Evolutionary conservation across 1,140 invertebrate genomes (phyloP).

Genomic region (Drosophila pseudoananassae): DNA sequence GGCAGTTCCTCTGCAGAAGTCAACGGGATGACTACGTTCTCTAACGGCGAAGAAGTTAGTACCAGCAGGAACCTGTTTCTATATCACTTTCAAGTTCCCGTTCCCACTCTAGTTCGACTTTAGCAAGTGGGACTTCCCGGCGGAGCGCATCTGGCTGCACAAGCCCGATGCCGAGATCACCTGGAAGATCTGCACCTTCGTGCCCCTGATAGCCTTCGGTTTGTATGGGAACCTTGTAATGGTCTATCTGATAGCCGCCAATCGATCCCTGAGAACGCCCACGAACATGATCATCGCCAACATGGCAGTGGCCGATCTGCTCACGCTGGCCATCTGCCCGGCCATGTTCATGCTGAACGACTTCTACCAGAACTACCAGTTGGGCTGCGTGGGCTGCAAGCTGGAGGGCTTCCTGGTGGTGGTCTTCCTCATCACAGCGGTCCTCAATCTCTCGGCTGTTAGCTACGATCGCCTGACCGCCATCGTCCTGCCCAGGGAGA

Average conservation of each 20-base stretch:
- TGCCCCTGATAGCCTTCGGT: conserved; percentile 88
- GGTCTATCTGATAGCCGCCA: conserved; percentile 88
- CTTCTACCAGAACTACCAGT: conserved; percentile 90
- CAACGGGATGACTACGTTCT: conserved; percentile 37
- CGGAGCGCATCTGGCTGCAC: conserved; percentile 86
- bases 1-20: conserved; percentile 35
- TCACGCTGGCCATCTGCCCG: conserved; percentile 90
- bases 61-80: background rate
- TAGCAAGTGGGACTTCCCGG: conserved; percentile 75
- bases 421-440: conserved; percentile 88
- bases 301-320: conserved; percentile 90
- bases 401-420: conserved; percentile 89
- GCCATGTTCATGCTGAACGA: conserved; percentile 89
- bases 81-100: background rate
- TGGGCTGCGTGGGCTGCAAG: conserved; percentile 88
- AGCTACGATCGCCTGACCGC: conserved; percentile 93
- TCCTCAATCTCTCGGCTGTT: conserved; percentile 91
- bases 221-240: conserved; percentile 90
- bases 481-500: conserved; percentile 89
- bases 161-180: conserved; percentile 86
- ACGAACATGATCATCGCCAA: conserved; percentile 93
- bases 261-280: conserved; percentile 89
- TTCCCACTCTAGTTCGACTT: conserved; percentile 57
- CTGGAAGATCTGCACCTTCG: conserved; percentile 86
- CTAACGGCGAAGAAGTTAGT: conserved; percentile 34